Base-by-base conservation (phyloP, 2,888 invertebrate species). In the Limulus polyphemus region DNA sequence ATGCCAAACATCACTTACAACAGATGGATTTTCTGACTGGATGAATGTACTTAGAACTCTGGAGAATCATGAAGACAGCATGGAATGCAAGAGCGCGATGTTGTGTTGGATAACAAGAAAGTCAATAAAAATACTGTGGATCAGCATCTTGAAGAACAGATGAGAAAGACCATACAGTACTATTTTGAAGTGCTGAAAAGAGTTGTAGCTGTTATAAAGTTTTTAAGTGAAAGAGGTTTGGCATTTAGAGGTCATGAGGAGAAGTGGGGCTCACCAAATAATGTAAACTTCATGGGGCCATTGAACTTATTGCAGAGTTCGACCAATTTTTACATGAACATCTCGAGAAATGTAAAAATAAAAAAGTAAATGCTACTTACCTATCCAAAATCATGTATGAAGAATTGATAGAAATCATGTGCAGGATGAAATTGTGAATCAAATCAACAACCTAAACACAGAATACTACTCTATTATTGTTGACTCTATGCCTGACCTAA, bases 391-490 rank as follows among this genome's bases (percentile, higher is more conserved):
- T 68, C 65, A 73, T 71, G 17, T 72, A 71, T 67, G 69, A 72
- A 58, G 71, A 73, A 66, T 71, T 73, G 65, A 70, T 72, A 68
- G 61, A 71, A 10, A 54, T 72, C 65, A 73, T 73, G 71, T 52
- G n/a, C 52, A 17, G n/a, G 14, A 52, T 16, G 52, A 9, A 17
- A 52, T 52, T 52, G 14, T 52, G 17, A 14, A 12, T 9, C 14
- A 52, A 17, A 52, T 52, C 10, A 52, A 52, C n/a, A 59, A 57
- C 60, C 65, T 68, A 64, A 52, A 16, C 17, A 17, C 52, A 64
- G 65, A 68, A 54, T 68, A 59, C 57, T 68, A 54, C 49, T 68
- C 68, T 12, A 56, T 71, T 58, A 66, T 67, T 60, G 69, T 72
- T 51, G 71, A 72, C 52, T 69, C 68, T n/a, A n/a, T n/a, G n/a